Base-by-base conservation (phyloP, 1,140 invertebrate genomes). In the Elymnias hypermnestra region DNA sequence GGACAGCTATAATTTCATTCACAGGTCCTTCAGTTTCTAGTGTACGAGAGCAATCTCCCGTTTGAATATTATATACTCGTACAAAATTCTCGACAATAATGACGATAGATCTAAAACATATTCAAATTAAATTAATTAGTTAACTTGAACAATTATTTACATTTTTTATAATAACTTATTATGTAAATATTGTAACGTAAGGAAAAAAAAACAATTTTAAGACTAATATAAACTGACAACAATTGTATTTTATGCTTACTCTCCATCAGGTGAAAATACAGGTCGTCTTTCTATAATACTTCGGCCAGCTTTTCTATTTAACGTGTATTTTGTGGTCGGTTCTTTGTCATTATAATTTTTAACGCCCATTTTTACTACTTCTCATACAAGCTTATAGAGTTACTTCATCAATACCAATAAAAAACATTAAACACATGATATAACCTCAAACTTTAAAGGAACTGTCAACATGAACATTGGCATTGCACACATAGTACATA, bases 261-360 rank as follows among this genome's bases (percentile, higher is more conserved):
- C 67, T 68, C 75, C 81, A 57, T 87, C 82, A 2, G 83, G 82
- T 19, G 86, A 85, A 63, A 87, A 84, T 41, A 77, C 50, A 22
- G 84, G 82, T 5, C 60, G 60, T n/a, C 68, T 69, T 52, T 87
- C 79, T 38, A 86, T 84, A 19, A 87, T 76, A 76, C 72, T 86
- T 57, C 73, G 75, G 4, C 86, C 83, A 19, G 78, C 79, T 63
- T 83, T 85, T 63, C 82, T 72, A 22, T 53, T 67, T 26, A 86
- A 65, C 17, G 55, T 62, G 56, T 86, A 86, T 22, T 72, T 81
- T 4, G 37, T 49, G n/a, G 38, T 21, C 22, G 41, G 29, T 36
- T 49, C 37, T 36, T 53, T 45, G 36, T 53, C 41, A 21, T 38
- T 62, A 25, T 49, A 26, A 14, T 38, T 56, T 61, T 70, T 70